Percentiles rank a stretch among this genome's conserved stretches.
Evolutionary conservation across 2,113 vertebrate species (phyloP).

Genomic region (Bubalus kerabau): DNA sequence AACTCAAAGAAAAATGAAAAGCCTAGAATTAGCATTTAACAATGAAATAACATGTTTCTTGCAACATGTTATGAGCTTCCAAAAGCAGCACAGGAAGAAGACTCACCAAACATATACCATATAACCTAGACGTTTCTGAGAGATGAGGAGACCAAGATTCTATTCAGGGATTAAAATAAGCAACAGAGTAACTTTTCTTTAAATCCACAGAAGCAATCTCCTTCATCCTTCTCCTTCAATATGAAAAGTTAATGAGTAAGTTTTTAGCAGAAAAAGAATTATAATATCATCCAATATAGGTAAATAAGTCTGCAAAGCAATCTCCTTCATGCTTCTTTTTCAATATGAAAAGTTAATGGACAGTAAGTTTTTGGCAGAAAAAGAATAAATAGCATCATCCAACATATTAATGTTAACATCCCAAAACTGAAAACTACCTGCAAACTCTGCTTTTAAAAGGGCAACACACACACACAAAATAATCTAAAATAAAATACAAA

Average conservation of each 20-base stretch:
- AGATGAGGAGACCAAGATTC: background rate
- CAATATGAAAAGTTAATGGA: background rate
- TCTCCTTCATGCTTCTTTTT: background rate
- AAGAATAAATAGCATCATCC: background rate
- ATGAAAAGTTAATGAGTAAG: background rate
- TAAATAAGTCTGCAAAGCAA: background rate
- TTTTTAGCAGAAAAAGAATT: background rate
- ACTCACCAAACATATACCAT: background rate
- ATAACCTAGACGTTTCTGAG: background rate
- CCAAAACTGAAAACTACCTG: background rate
- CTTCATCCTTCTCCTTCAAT: background rate
- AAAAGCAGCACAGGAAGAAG: background rate
- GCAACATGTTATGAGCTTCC: background rate
- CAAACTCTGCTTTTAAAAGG: conserved; percentile 33
- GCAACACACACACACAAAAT: background rate
- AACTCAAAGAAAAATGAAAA: background rate
- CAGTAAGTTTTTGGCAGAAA: background rate
- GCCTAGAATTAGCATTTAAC: background rate
- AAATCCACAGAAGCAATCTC: background rate
- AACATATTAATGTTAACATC: conserved; percentile 10
- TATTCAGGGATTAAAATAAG: background rate
- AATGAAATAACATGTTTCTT: background rate
- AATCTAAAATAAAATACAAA: conserved; percentile 19
- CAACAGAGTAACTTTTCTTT: background rate
- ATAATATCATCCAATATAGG: background rate